phyloP scores from a whole-genome alignment of 2,888 invertebrate species.

The Sphinx pinastri region DNA sequence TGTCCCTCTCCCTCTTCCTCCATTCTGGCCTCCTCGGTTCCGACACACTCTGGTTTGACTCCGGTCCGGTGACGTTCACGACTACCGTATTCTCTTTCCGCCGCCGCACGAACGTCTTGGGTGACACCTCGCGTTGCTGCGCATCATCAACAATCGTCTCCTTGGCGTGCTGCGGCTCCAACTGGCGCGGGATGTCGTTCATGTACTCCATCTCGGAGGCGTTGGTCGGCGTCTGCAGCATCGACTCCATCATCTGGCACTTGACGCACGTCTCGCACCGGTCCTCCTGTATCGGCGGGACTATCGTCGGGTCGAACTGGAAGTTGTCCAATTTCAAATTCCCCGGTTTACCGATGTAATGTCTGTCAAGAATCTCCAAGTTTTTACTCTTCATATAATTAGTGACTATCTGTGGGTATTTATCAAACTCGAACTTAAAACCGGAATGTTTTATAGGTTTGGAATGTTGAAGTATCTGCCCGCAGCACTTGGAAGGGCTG shows the following conservation, averaged over 20 bases:
- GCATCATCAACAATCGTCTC: conserved; percentile 56
- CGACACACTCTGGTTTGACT: neutral
- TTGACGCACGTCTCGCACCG: conserved; percentile 82
- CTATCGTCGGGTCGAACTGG: conserved; percentile 78
- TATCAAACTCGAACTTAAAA: conserved; percentile 89
- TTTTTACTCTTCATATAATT: conserved; percentile 91
- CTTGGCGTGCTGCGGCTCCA: conserved; percentile 72
- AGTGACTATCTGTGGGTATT: conserved; percentile 89
- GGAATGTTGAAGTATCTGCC: conserved; percentile 82
- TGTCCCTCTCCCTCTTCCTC: conserved; percentile 42
- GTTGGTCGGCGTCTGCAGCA: conserved; percentile 90
- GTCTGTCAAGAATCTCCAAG: conserved; percentile 85
- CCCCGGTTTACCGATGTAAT: conserved; percentile 83
- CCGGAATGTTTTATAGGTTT: conserved; percentile 87
- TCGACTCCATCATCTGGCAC: conserved; percentile 81
- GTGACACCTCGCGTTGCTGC: conserved; percentile 53
- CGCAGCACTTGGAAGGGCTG: conserved; percentile 75
- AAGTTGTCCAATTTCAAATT: conserved; percentile 81
- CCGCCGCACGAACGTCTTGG: conserved; percentile 73
- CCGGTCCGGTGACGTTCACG: conserved; percentile 53
- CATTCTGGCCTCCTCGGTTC: conserved; percentile 37
- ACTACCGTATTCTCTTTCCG: conserved; percentile 75
- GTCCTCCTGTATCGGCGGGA: conserved; percentile 74
- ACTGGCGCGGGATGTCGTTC: conserved; percentile 72
- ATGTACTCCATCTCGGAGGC: conserved; percentile 88